Conservation (phyloP, 2,888 invertebrate genomes). For the Galerucella pusilla region DNA sequence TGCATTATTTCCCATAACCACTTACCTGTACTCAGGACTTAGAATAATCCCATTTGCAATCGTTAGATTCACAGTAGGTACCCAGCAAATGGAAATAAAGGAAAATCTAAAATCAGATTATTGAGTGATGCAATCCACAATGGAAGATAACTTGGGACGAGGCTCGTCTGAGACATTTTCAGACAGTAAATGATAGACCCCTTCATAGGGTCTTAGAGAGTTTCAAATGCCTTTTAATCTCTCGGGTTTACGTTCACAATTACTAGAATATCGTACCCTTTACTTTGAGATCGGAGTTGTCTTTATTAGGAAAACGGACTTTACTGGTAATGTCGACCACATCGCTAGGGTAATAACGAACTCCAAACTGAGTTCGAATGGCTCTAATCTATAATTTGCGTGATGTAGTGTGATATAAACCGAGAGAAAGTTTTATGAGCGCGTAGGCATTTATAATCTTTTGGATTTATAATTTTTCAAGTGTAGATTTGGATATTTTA, state of each 20-base stretch:
- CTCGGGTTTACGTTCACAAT: conserved; percentile 57
- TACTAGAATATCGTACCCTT: conserved; percentile 58
- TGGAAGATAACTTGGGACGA: conserved; percentile 30
- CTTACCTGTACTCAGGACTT: not conserved
- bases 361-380: conserved; percentile 2
- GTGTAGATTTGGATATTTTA: too few relatives aligned
- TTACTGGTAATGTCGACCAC: conserved; percentile 16
- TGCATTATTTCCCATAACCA: not conserved
- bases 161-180: conserved; percentile 48
- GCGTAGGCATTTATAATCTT: not conserved
- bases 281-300: conserved; percentile 47
- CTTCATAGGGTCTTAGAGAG: conserved; percentile 54
- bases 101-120: conserved; percentile 34
- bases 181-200: conserved; percentile 53
- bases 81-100: conserved; percentile 1
- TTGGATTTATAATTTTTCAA: too few relatives aligned
- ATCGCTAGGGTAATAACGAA: conserved; percentile 21
- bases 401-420: conserved; percentile 16
- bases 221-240: conserved; percentile 59
- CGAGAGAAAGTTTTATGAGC: conserved; percentile 1
- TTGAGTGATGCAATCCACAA: conserved; percentile 34
- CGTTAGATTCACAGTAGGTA: not conserved
- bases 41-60: not conserved
- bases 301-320: conserved; percentile 43
- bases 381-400: conserved; percentile 28